Conservation (phyloP, 2,113 vertebrate genomes). For the Mohoua ochrocephala region DNA sequence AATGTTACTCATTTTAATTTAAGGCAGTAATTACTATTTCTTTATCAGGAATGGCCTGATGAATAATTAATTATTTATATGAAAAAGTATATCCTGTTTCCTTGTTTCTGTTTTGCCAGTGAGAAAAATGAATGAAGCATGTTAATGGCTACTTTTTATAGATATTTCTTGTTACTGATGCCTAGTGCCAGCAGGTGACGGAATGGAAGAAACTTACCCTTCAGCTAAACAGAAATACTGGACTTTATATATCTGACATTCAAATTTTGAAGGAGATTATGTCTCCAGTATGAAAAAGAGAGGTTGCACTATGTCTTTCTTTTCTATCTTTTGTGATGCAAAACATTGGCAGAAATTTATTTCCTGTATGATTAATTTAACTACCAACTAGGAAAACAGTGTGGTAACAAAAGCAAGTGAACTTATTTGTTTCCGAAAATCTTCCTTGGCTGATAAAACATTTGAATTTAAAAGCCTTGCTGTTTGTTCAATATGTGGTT, state of each 20-base stretch:
- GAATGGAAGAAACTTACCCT: neutral
- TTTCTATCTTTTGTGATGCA: neutral
- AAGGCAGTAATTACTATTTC: neutral
- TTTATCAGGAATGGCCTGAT: neutral
- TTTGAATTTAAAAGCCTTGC: neutral
- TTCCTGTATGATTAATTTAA: neutral
- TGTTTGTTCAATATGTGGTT: neutral
- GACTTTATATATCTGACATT: neutral
- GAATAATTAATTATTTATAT: neutral
- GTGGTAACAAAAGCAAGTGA: neutral
- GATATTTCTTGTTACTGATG: neutral
- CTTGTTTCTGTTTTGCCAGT: neutral
- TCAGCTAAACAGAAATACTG: neutral
- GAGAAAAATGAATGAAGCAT: neutral
- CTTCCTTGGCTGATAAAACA: neutral
- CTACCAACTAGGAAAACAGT: neutral
- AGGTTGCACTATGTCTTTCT: neutral
- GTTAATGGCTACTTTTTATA: neutral
- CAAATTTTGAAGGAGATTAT: neutral
- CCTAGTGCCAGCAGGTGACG: neutral
- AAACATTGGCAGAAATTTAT: neutral
- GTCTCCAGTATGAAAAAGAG: neutral
- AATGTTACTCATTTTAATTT: neutral
- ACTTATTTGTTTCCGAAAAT: neutral
- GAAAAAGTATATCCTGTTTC: neutral